Base-by-base conservation (phyloP, 2,888 invertebrate genomes). In the Spilarctia lutea region DNA sequence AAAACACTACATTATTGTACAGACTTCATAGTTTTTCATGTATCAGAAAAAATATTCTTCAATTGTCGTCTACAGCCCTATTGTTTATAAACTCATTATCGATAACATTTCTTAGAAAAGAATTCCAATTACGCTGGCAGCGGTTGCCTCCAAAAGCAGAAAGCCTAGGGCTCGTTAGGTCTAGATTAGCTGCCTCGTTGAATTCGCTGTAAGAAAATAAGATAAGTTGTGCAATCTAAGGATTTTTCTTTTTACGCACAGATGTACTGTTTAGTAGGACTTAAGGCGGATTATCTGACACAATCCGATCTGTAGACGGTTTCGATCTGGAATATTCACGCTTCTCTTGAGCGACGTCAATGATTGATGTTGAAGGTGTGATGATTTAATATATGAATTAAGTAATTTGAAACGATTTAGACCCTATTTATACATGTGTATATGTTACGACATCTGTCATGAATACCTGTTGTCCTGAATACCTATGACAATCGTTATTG, bases 241-340 rank as follows among this genome's bases (percentile, higher is more conserved):
- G 27, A 67, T 60, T 39, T 72, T 67, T 66, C 35, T 66, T 33
- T 66, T 60, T n/a, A 72, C n/a, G 24, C 42, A 72, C 56, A 72
- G 72, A 66, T 48, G 39, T 35, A n/a, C 72, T 33, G 52, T 66
- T 66, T 66, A 39, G 65, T 52, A 63, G 27, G 65, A 13, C 33
- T 65, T 71, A 48, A 65, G 30, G 65, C 13, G 71, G 65, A 71
- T 71, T 45, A 71, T 71, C 71, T 71, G 65, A 20, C 45, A 10
- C 45, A 48, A 71, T 65, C 71, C 71, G 48, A 71, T 71, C 65
- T 65, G 24, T 33, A 33, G 24, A n/a, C 65, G n/a, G 24, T 33
- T 65, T 24, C 42, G 8, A 71, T 45, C 18, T 42, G 3, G 27
- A 42, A 35, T 33, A 8, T 35, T 69, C 56, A 33, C 10, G n/a